These are phyloP conservation scores for Acleris sparsana DNA, from an alignment of 2,888 invertebrate genomes.

Conservation along the genomic window DNA sequence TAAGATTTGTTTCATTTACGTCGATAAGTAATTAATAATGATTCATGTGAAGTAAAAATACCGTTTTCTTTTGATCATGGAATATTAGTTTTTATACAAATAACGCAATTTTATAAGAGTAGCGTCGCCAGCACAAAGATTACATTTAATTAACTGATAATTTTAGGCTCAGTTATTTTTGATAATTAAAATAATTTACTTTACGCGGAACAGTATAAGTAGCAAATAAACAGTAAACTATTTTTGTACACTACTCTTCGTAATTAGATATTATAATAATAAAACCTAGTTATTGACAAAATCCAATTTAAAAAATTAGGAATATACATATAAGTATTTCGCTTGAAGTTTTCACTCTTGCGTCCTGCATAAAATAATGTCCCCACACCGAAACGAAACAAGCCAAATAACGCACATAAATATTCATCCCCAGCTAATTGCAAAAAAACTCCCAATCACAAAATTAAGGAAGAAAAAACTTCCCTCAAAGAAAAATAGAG, in stretches of 20 bases:
- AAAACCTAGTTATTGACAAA: too few relatives aligned
- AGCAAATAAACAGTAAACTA: too few relatives aligned
- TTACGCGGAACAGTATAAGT: too few relatives aligned
- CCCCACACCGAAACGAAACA: slow-evolving; percentile 8
- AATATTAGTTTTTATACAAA: background rate
- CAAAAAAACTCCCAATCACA: slow-evolving; percentile 31
- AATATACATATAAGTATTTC: too few relatives aligned
- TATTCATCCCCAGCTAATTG: slow-evolving; percentile 30
- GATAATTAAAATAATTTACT: too few relatives aligned
- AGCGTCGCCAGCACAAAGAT: background rate
- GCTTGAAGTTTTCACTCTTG: background rate
- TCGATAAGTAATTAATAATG: too few relatives aligned
- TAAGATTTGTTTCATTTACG: too few relatives aligned
- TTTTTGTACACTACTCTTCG: too few relatives aligned
- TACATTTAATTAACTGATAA: too few relatives aligned
- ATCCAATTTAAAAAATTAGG: too few relatives aligned
- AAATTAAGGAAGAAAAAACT: slow-evolving; percentile 24
- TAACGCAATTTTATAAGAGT: background rate
- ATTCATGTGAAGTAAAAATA: background rate
- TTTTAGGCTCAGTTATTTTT: too few relatives aligned
- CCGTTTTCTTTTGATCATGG: background rate
- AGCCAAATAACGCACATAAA: slow-evolving; percentile 17
- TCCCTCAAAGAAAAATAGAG: slow-evolving; percentile 7
- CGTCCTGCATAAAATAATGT: background rate
- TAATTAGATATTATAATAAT: too few relatives aligned